phyloP scores from a whole-genome alignment of 2,888 invertebrate genomes.

The Coelinius sp. region DNA sequence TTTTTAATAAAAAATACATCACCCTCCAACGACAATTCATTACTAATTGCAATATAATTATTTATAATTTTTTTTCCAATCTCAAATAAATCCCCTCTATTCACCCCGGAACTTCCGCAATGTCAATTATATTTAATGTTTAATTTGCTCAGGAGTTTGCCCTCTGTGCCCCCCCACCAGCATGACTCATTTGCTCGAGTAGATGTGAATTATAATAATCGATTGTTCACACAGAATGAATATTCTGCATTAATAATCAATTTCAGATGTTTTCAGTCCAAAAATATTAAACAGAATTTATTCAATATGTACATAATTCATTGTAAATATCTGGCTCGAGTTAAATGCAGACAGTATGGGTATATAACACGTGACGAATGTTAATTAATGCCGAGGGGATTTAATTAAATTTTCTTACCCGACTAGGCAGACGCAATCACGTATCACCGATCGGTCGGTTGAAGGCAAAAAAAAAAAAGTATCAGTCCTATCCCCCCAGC shows the following conservation, averaged over 20 bases:
- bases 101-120: conserved; percentile 51
- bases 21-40: too few relatives aligned
- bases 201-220: too few relatives aligned
- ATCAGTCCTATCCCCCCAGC: not conserved
- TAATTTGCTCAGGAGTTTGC: conserved; percentile 39
- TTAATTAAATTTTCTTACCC: conserved; percentile 48
- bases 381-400: conserved; percentile 47
- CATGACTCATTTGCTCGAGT: too few relatives aligned
- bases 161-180: conserved; percentile 44
- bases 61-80: conserved; percentile 2
- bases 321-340: too few relatives aligned
- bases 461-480: conserved; percentile 31
- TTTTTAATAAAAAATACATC: too few relatives aligned
- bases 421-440: conserved; percentile 41
- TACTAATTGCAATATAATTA: not conserved
- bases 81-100: conserved; percentile 46
- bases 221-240: too few relatives aligned
- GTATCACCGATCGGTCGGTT: conserved; percentile 27
- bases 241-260: too few relatives aligned
- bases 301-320: too few relatives aligned
- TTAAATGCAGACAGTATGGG: too few relatives aligned
- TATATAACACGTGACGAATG: conserved; percentile 46
- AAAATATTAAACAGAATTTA: too few relatives aligned
- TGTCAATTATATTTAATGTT: conserved; percentile 53
- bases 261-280: too few relatives aligned